These are phyloP conservation scores for Chelon auratus DNA, from an alignment of 2,797 vertebrate species.

Conservation along the genomic window DNA sequence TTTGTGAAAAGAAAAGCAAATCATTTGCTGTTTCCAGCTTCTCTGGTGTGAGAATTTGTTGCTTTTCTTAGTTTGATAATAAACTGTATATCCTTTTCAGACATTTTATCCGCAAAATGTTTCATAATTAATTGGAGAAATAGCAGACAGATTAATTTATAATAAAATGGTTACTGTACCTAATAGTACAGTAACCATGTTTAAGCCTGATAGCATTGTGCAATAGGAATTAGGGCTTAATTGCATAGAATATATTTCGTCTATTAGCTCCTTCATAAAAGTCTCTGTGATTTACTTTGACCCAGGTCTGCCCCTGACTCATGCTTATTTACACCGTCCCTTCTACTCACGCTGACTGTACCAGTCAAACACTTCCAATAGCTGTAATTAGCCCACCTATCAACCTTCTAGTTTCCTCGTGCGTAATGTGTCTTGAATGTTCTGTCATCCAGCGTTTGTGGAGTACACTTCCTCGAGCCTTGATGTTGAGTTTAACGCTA, in stretches of 20 bases:
- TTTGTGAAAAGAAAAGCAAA: not conserved
- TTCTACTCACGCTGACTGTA: conserved; percentile 17
- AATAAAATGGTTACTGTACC: too few relatives aligned
- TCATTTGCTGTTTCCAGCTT: not conserved
- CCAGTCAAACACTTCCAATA: conserved; percentile 27
- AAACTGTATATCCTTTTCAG: not conserved
- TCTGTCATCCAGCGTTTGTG: conserved; percentile 60
- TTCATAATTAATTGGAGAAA: too few relatives aligned
- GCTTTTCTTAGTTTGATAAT: not conserved
- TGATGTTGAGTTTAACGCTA: conserved; percentile 46
- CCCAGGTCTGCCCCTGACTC: conserved; percentile 27
- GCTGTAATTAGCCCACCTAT: conserved; percentile 52
- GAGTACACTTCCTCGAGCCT: conserved; percentile 41
- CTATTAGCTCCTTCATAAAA: not conserved
- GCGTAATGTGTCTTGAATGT: conserved; percentile 64
- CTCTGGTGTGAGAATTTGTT: not conserved
- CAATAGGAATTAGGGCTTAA: not conserved
- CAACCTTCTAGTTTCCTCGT: conserved; percentile 17
- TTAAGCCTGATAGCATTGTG: too few relatives aligned
- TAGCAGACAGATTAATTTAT: too few relatives aligned
- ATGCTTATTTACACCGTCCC: conserved; percentile 19
- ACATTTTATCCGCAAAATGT: too few relatives aligned
- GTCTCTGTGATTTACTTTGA: conserved; percentile 3
- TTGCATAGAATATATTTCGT: not conserved
- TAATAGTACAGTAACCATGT: too few relatives aligned